Percentiles rank a stretch among this genome's conserved stretches.
These are phyloP conservation scores for Phataginus tricuspis DNA, from an alignment of 2,797 vertebrate genomes.

Conservation along the genomic window DNA sequence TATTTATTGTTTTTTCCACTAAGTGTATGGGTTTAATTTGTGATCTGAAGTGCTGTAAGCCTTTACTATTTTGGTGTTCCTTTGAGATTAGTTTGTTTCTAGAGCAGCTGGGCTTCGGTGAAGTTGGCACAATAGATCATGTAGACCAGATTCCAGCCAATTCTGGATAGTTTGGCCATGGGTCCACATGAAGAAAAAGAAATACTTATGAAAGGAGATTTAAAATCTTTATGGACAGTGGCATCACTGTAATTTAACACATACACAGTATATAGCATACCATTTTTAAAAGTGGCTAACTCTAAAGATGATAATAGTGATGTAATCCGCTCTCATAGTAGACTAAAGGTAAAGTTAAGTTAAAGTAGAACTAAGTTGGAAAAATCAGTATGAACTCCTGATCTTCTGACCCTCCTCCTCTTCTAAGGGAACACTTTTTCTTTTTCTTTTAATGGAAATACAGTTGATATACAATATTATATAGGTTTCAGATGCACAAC, in stretches of 20 bases:
- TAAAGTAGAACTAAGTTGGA: background rate
- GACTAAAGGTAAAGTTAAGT: background rate
- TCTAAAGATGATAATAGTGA: background rate
- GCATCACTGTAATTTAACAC: background rate
- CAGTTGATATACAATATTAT: no score
- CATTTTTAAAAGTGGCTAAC: background rate
- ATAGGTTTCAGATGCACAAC: no score
- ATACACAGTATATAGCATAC: background rate
- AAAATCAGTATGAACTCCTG: background rate
- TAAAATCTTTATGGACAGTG: background rate
- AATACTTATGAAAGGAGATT: background rate
- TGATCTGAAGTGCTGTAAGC: background rate
- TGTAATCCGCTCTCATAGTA: background rate
- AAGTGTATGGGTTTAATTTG: background rate
- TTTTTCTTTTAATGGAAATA: background rate
- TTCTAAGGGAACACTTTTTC: background rate
- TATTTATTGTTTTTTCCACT: background rate
- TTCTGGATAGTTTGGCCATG: background rate
- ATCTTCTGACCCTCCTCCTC: background rate
- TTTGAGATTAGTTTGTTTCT: background rate
- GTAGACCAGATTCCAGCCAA: background rate
- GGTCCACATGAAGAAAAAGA: conserved; percentile 1
- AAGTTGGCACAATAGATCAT: background rate
- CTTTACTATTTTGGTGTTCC: conserved; percentile 3
- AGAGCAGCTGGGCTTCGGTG: background rate